Base-by-base conservation (phyloP, 2,888 invertebrate species). In the Fissipunctia ypsillon region DNA sequence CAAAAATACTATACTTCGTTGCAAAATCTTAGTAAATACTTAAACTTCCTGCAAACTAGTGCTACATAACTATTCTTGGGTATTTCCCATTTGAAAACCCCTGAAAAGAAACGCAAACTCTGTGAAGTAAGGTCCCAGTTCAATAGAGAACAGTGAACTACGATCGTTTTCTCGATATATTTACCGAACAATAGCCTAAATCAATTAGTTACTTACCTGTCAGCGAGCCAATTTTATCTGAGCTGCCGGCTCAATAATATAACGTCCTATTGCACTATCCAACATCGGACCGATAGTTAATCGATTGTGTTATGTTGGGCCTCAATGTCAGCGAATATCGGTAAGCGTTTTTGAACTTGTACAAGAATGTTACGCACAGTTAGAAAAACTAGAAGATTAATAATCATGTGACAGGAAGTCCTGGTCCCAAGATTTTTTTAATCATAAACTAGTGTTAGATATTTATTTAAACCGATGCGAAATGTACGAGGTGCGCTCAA, bases 211-310 rank as follows among this genome's bases (percentile, higher is more conserved):
- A 76, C 74, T 78, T 77, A 83, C 79, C 81, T 86, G 79, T 86
- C 83, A 84, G 80, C 77, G 25, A 67, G 71, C 45, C 76, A 68
- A 73, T 78, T 73, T 83, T 84, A 83, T 83, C 74, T 80, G 68
- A 83, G 78, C 73, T 78, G 73, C 79, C 54, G 64, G 65, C 65
- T 78, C 73, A 85, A 84, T 88, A 89, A 88, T 89, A 87, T 86
- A 87, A 85, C 84, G 83, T 86, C 84, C 86, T 86, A 89, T 90
- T 87, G 86, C 85, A 87, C 88, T 89, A 88, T 87, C 86, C 85
- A 85, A 85, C 83, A 87, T 89, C 85, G 70, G 79, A 84, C 80
- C 82, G 87, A 87, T 86, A 86, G 89, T 88, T 85, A 87, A 86
- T 86, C 87, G 84, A 86, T 86, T 89, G 89, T 87, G 87, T 81